Evolutionary conservation across 2,113 vertebrate species (phyloP), one percentile per base, ranked within the genome.

Genomic region (Thalassarche chlororhynchos): DNA sequence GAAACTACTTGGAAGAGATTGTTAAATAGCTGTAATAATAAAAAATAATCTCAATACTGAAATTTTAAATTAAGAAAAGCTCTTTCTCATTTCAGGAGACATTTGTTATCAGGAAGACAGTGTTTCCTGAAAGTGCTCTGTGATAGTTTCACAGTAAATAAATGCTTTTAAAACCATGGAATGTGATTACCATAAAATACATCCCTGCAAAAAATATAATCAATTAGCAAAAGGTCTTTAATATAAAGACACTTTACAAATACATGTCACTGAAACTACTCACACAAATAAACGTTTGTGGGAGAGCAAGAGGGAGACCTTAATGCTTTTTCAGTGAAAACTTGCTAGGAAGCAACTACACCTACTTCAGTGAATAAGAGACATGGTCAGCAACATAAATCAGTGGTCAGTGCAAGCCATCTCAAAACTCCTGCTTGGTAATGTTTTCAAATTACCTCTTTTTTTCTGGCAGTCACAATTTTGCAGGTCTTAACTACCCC

Each of bases 1-100:
- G 14, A 80, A 96, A 74, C 80, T 34, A 87, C 61, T 87, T 65
- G 46, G 70, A 94, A 92, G 54, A 95, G 31, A 85, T 91, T 92
- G 84, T 87, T 91, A 91, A 89, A 69, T 72, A 80, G 49, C 32
- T 70, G 40, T 58, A 93, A 70, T 72, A 94, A 87, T 25, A 85
- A 82, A 82, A 96, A 95, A 91, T 68, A 92, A 95, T 57, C 65
- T 61, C 34, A 85, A 70, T 32, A 87, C 18, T 42, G 54, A 83
- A 75, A 89, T 94, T 79, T 87, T 89, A 91, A 82, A 89, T 96
- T 72, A 96, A 94, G 65, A n/a, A 93, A 92, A 76, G 31, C 57
- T 87, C 51, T 55, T 79, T 64, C 26, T 87, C 61, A 87, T 92
- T 92, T 93, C 31, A 87, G 69, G 66, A 89, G 70, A 62, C 20